Percentiles rank a stretch among this genome's conserved stretches.
phyloP scores from a whole-genome alignment of 2,888 invertebrate genomes.

The Elmis aenea region DNA sequence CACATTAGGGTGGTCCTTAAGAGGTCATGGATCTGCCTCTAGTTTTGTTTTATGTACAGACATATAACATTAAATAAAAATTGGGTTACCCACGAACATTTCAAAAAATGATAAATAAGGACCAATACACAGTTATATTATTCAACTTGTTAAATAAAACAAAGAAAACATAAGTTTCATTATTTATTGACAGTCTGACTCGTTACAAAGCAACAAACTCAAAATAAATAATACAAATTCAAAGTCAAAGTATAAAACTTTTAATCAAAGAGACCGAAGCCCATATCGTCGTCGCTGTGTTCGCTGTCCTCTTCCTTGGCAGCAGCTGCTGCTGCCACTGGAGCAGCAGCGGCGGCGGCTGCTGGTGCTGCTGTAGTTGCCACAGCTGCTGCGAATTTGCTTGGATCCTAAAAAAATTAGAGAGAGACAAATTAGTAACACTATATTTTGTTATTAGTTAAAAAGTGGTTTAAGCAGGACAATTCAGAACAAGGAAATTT shows the following conservation, averaged over 20 bases:
- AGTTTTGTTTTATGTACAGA: too few species aligned
- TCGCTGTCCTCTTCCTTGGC: conserved; percentile 79
- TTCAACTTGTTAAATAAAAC: too few species aligned
- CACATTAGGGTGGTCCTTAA: too few species aligned
- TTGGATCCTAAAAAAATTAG: conserved; percentile 81
- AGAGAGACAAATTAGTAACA: conserved; percentile 13
- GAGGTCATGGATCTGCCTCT: too few species aligned
- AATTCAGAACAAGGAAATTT: conserved; percentile 17
- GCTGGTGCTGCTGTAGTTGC: conserved; percentile 56
- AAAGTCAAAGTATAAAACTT: conserved; percentile 3
- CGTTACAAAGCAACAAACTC: conserved; percentile 12
- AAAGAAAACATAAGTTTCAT: background rate
- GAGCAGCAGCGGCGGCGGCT: conserved; percentile 58
- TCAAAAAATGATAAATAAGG: too few species aligned
- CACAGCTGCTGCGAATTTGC: conserved; percentile 77
- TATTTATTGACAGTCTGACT: conserved; percentile 20
- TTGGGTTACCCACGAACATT: too few species aligned
- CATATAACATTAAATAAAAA: too few species aligned
- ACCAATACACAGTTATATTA: too few species aligned
- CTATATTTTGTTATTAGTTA: too few species aligned
- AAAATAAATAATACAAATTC: conserved; percentile 1
- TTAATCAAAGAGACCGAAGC: conserved; percentile 92
- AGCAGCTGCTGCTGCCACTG: conserved; percentile 59
- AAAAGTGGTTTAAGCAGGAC: too few species aligned
- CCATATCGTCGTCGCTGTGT: conserved; percentile 91